phyloP scores from a whole-genome alignment of 2,113 vertebrate genomes.

The Salvelinus namaycush region DNA sequence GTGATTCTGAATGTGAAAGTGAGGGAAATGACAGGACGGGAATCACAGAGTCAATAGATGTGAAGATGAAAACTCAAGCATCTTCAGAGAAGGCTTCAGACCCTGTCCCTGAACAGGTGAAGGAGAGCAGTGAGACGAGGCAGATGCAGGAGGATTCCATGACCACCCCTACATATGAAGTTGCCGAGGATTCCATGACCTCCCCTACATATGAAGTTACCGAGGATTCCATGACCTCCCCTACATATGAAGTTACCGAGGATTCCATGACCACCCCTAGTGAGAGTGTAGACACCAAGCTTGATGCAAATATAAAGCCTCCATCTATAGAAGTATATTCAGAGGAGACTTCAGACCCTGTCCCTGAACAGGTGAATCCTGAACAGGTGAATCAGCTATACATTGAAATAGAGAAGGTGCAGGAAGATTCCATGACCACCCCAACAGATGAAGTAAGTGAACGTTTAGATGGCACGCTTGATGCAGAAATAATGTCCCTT shows the following conservation, averaged over 20 bases:
- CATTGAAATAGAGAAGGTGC: neutral
- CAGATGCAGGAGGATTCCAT: neutral
- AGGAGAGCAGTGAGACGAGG: neutral
- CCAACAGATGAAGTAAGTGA: too few relatives aligned
- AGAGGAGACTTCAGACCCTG: neutral
- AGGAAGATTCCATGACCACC: too few relatives aligned
- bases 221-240: neutral
- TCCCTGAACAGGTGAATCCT: slow-evolving; percentile 1
- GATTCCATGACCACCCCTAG: neutral
- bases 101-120: neutral
- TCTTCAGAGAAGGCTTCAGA: neutral
- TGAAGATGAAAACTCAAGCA: neutral
- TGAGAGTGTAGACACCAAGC: too few relatives aligned
- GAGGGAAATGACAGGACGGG: neutral
- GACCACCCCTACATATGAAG: too few relatives aligned
- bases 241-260: neutral
- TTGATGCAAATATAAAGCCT: neutral
- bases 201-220: too few relatives aligned
- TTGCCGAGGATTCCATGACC: too few relatives aligned
- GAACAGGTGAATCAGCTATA: too few relatives aligned
- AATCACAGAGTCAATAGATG: neutral
- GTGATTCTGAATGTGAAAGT: neutral
- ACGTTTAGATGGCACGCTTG: too few relatives aligned
- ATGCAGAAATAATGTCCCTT: neutral
- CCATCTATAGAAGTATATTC: neutral